Evolutionary conservation across 2,797 vertebrate genomes (phyloP).

Genomic region (Sebastiscus tertius): DNA sequence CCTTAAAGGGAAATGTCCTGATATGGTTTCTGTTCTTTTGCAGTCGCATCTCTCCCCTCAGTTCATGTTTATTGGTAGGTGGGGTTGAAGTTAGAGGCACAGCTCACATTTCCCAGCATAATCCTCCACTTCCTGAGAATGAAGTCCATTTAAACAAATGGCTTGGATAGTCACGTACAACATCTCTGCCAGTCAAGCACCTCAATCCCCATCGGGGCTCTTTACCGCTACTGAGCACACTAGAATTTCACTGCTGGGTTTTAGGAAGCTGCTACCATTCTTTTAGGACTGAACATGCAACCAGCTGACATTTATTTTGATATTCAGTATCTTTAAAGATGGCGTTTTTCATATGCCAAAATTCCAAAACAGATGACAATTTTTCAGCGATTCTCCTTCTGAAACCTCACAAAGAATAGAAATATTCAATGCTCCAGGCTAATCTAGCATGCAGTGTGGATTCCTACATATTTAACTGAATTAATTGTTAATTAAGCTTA

Average conservation of each 20-base stretch:
- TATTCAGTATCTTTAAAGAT: background rate
- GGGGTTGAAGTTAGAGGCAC: background rate
- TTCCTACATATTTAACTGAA: background rate
- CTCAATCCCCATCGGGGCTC: background rate
- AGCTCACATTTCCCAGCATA: slow-evolving; percentile 24
- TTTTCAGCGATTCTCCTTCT: background rate
- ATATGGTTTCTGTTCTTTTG: background rate
- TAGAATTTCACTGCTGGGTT: background rate
- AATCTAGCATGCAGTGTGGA: background rate
- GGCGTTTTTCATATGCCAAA: background rate
- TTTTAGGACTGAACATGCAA: background rate
- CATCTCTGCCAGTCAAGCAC: slow-evolving; percentile 15
- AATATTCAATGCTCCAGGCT: background rate
- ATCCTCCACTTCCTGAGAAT: slow-evolving; percentile 15
- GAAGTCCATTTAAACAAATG: slow-evolving; percentile 37
- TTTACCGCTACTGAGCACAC: background rate
- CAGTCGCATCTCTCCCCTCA: background rate
- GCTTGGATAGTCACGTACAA: slow-evolving; percentile 8
- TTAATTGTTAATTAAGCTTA: background rate
- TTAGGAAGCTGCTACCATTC: background rate
- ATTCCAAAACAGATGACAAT: background rate
- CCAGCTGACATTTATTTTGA: background rate
- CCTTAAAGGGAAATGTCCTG: background rate
- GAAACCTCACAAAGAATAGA: background rate
- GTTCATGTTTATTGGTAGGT: background rate